Evolutionary conservation across 2,797 vertebrate species (phyloP).

Genomic region (Dryobates pubescens): DNA sequence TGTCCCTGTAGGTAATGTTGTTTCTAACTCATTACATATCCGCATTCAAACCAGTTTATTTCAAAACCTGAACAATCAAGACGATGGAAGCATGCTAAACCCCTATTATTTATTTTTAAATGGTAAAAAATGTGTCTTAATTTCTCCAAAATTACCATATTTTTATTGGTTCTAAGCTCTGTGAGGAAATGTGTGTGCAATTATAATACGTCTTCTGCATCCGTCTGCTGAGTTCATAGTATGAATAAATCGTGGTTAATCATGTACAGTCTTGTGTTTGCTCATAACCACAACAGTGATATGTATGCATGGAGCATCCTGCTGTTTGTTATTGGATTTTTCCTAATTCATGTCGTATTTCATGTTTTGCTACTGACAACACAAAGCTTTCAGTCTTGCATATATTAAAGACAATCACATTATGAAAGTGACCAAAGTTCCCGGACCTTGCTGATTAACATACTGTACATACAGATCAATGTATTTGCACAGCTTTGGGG

Average conservation of each 20-base stretch:
- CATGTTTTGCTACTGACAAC: conserved; percentile 48
- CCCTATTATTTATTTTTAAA: conserved; percentile 65
- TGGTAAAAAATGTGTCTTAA: conserved; percentile 48
- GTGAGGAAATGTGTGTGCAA: conserved; percentile 51
- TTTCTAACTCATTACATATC: conserved; percentile 33
- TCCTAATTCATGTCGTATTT: conserved; percentile 57
- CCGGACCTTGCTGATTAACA: background rate
- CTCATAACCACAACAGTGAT: conserved; percentile 66
- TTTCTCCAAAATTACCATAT: conserved; percentile 50
- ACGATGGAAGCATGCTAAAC: conserved; percentile 25
- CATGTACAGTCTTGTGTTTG: conserved; percentile 63
- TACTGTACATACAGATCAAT: background rate
- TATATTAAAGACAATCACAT: conserved; percentile 36
- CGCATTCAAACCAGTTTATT: conserved; percentile 38
- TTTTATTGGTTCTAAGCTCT: conserved; percentile 58
- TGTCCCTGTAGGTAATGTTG: conserved; percentile 28
- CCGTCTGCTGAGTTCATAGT: conserved; percentile 53
- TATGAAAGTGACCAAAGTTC: conserved; percentile 8
- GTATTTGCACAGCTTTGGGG: background rate
- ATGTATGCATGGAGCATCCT: conserved; percentile 59
- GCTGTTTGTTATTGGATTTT: conserved; percentile 69
- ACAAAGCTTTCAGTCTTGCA: conserved; percentile 39
- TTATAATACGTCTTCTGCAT: conserved; percentile 56
- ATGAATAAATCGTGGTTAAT: conserved; percentile 73
- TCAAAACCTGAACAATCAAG: conserved; percentile 56